phyloP scores from a whole-genome alignment of 2,797 vertebrate species.

The Sciurus vulgaris region DNA sequence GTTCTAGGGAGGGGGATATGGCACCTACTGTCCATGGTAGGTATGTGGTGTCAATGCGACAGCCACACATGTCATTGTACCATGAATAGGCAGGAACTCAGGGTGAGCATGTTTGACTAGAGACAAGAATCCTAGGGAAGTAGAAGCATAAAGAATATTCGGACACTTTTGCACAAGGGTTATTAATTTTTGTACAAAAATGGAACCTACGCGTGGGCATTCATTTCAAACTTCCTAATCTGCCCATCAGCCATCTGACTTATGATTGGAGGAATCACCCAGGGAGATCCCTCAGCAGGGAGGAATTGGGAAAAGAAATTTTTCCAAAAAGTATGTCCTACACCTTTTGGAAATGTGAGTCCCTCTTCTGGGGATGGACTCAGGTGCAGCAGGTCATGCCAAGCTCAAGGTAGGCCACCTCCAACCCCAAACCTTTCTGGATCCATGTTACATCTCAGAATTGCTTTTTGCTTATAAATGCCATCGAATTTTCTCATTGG shows the following conservation, averaged over 20 bases:
- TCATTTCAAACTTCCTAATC: slow-evolving; percentile 32
- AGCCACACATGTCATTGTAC: not conserved
- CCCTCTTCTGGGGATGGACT: not conserved
- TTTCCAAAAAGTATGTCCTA: not conserved
- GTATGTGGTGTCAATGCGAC: not conserved
- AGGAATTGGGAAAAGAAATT: not conserved
- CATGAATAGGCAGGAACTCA: slow-evolving; percentile 10
- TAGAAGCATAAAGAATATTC: not conserved
- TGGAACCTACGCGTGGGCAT: not conserved
- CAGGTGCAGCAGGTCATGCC: not conserved
- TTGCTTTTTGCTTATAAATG: not conserved
- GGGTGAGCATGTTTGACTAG: not conserved
- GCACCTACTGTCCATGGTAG: not conserved
- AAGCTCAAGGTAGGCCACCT: not conserved
- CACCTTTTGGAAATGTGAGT: not conserved
- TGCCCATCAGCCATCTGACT: not conserved
- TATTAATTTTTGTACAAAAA: slow-evolving; percentile 6
- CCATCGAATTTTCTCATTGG: not conserved
- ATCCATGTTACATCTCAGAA: not conserved
- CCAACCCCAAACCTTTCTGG: not conserved
- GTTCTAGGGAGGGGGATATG: not conserved
- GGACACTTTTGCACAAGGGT: not conserved
- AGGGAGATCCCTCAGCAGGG: not conserved
- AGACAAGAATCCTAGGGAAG: not conserved
- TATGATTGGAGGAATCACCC: not conserved